A percentile compares a stretch with the other conserved stretches of the same genome.
Evolutionary conservation across 1,140 invertebrate species (phyloP).

Genomic region (Marisa cornuarietis): DNA sequence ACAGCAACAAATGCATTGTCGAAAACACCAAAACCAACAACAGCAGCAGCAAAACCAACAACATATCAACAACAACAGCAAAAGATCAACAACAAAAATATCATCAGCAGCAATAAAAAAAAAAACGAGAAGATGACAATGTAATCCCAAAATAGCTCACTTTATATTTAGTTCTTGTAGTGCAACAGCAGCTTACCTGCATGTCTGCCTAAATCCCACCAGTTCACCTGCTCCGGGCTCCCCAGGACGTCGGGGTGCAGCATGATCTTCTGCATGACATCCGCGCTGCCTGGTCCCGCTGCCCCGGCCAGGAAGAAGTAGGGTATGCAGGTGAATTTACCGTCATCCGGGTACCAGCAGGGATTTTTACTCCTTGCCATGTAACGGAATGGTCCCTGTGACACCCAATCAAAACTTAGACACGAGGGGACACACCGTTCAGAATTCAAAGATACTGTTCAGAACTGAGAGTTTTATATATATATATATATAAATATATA

Average conservation of each 20-base stretch:
- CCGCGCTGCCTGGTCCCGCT: conserved; percentile 11
- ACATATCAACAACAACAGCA: background rate
- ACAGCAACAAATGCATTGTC: background rate
- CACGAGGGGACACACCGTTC: too few species aligned
- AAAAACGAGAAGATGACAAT: background rate
- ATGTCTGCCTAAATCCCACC: conserved; percentile 20
- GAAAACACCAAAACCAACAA: too few species aligned
- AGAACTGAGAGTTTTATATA: too few species aligned
- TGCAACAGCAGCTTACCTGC: background rate
- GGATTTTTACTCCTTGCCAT: conserved; percentile 15
- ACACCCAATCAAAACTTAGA: background rate
- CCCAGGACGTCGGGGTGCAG: conserved; percentile 20
- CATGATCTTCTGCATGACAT: conserved; percentile 21
- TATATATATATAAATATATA: too few species aligned
- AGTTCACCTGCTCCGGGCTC: background rate
- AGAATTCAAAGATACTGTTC: too few species aligned
- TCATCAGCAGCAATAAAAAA: background rate
- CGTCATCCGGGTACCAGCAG: conserved; percentile 20
- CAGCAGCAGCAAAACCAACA: too few species aligned
- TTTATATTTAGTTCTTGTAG: too few species aligned
- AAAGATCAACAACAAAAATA: background rate
- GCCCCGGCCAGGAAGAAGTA: conserved; percentile 21
- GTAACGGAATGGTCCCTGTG: conserved; percentile 17
- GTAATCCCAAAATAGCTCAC: too few species aligned
- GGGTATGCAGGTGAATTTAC: conserved; percentile 16